phyloP scores from a whole-genome alignment of 2,113 vertebrate genomes.

The Neolamprologus hecqui region DNA sequence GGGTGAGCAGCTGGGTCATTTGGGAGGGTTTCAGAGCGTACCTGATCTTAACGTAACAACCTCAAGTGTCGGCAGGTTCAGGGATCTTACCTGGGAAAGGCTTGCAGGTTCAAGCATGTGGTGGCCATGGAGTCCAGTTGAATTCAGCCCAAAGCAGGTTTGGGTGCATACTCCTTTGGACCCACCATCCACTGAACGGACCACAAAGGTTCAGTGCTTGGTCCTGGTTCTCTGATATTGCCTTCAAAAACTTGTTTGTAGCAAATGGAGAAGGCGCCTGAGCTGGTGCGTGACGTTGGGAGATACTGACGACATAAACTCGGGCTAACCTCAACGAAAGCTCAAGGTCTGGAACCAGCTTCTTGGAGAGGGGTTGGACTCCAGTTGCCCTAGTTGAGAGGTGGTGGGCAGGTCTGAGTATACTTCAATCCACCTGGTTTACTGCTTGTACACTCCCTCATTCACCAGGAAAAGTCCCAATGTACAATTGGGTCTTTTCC shows the following conservation, averaged over 20 bases:
- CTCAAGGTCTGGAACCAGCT: neutral
- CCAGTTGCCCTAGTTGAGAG: neutral
- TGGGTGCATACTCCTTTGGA: neutral
- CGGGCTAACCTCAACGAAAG: neutral
- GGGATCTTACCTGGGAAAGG: neutral
- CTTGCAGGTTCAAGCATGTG: neutral
- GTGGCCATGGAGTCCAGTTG: neutral
- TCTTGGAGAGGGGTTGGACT: neutral
- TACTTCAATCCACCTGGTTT: neutral
- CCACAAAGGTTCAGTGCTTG: neutral
- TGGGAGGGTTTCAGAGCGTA: accelerated
- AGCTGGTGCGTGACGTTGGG: neutral
- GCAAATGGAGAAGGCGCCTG: neutral
- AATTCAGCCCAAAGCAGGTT: neutral
- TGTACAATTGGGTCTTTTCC: neutral
- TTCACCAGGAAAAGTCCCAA: neutral
- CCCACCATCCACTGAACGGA: neutral
- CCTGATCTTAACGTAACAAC: neutral
- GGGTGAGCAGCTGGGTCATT: neutral
- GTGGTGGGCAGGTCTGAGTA: neutral
- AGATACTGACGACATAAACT: accelerated
- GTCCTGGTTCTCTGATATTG: neutral
- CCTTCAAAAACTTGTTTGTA: neutral
- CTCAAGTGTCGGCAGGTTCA: neutral
- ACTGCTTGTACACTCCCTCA: neutral